Percentiles rank a stretch among this genome's conserved stretches.
phyloP scores from a whole-genome alignment of 2,888 invertebrate species.

The Hydriomena furcata region DNA sequence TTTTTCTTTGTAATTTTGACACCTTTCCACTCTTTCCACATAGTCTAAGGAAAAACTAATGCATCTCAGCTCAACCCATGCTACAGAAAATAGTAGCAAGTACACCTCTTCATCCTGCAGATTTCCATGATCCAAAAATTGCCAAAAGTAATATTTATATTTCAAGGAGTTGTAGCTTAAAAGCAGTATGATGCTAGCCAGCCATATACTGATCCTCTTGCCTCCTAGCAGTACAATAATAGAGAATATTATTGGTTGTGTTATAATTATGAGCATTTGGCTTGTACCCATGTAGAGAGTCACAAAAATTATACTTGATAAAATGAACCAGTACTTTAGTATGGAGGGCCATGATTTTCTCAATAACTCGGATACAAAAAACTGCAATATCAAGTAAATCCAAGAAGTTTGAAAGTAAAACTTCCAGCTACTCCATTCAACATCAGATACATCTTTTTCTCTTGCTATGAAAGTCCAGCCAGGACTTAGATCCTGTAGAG shows the following conservation, averaged over 20 bases:
- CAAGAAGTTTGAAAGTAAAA: slow-evolving; percentile 76
- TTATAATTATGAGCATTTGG: slow-evolving; percentile 74
- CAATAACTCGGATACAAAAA: slow-evolving; percentile 78
- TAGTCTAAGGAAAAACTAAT: slow-evolving; percentile 89
- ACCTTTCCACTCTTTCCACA: slow-evolving; percentile 55
- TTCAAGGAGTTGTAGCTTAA: slow-evolving; percentile 78
- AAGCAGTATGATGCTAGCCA: slow-evolving; percentile 75
- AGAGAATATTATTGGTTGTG: slow-evolving; percentile 82
- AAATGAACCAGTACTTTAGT: slow-evolving; percentile 81
- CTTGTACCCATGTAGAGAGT: slow-evolving; percentile 71
- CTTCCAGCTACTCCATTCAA: slow-evolving; percentile 88
- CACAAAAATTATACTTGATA: slow-evolving; percentile 76
- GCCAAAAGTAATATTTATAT: slow-evolving; percentile 71
- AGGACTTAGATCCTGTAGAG: slow-evolving; percentile 75
- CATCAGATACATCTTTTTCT: slow-evolving; percentile 86
- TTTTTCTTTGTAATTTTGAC: slow-evolving; percentile 22
- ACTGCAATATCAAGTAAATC: slow-evolving; percentile 82
- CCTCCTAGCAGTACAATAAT: slow-evolving; percentile 68
- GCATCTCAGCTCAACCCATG: slow-evolving; percentile 90
- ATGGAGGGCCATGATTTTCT: slow-evolving; percentile 49
- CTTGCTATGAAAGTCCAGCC: slow-evolving; percentile 83
- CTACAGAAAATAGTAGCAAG: slow-evolving; percentile 81
- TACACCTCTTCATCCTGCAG: slow-evolving; percentile 79
- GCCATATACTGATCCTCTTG: slow-evolving; percentile 81
- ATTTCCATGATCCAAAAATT: slow-evolving; percentile 66